These are phyloP conservation scores for Neolamprologus caudopunctatus DNA, from an alignment of 2,113 vertebrate genomes.

Conservation along the genomic window DNA sequence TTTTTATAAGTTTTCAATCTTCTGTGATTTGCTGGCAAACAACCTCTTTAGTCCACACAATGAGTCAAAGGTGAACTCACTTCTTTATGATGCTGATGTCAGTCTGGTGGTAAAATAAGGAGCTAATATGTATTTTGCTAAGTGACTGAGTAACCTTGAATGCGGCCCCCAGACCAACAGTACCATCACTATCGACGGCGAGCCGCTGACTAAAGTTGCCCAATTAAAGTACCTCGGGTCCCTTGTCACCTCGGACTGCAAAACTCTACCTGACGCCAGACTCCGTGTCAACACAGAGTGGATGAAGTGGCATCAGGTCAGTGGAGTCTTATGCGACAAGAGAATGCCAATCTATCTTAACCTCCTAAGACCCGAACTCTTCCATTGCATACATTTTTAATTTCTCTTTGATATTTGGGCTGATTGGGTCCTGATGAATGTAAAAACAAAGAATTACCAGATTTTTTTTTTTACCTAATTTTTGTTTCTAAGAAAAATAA, in stretches of 20 bases:
- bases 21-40: neutral
- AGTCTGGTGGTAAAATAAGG: neutral
- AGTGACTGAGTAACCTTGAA: neutral
- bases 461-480: too few relatives aligned
- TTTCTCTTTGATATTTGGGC: too few relatives aligned
- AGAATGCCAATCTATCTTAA: too few relatives aligned
- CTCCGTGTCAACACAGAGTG: fast-evolving
- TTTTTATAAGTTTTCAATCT: neutral
- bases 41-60: neutral
- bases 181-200: neutral
- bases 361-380: too few relatives aligned
- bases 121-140: neutral
- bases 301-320: neutral
- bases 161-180: neutral
- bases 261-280: neutral
- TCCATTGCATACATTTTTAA: too few relatives aligned
- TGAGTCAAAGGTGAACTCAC: neutral
- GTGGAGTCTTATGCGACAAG: neutral
- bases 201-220: neutral
- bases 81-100: neutral
- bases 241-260: fast-evolving
- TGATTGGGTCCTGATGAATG: too few relatives aligned
- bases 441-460: too few relatives aligned
- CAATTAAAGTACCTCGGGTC: neutral
- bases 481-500: too few relatives aligned